Base-by-base conservation (phyloP, 2,113 vertebrate genomes). In the Micromys minutus region DNA sequence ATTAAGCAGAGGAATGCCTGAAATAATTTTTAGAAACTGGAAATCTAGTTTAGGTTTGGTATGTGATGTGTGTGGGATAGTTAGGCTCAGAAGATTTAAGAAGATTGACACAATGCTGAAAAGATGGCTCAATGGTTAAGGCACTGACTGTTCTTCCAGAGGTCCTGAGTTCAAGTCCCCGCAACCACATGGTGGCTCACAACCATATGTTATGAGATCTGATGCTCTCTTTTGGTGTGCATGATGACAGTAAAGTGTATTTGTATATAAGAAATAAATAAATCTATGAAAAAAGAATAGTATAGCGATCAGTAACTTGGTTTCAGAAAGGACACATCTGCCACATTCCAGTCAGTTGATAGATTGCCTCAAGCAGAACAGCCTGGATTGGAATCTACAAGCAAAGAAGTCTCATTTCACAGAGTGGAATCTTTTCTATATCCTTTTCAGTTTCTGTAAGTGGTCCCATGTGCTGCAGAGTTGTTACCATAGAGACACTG, bases 351-450 rank as follows among this genome's bases (percentile, higher is more conserved):
- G 19, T 72, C 96, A 0, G 67, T 96, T n/a, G 97, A 97, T 50
- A 98, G 97, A 3, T 97, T 98, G 47, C 96, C 95, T 13, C 94
- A 97, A 4, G 29, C 45, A 36, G 98, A 98, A 10, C 81, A 97
- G 7, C 61, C 75, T 3, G 97, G 98, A 29, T 97, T 98, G 94
- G 99, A 99, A 59, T 98, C 99, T 4, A 98, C 98, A 36, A 99
- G 99, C 98, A 99, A 99, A 98, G 99, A 99, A 81, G 99, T 99
- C 12, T 99, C 99, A 94, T 99, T 99, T 97, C 98, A 97, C 95
- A 98, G 99, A 97, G 99, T 99, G 85, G 99, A 99, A 99, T 99
- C 0, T 99, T 99, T 98, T 99, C 99, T 36, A 99, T 99, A 99
- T 99, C 99, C 99, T 99, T 99, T 93, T 42, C 29, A 52, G 39